phyloP scores from a whole-genome alignment of 1,140 invertebrate genomes.

The Diploscapter pachys region DNA sequence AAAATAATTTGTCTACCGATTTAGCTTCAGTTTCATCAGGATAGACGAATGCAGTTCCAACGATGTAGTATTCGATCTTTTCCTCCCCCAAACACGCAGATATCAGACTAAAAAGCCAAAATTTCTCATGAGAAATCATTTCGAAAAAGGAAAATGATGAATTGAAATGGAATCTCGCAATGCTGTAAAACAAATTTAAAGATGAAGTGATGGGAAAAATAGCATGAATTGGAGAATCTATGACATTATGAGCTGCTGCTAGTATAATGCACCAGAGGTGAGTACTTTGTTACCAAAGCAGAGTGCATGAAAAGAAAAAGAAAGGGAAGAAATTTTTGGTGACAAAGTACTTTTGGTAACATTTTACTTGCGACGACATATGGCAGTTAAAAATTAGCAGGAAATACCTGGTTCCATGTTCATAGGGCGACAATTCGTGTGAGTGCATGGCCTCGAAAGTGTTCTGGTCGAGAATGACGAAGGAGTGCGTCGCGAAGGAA shows the following conservation, averaged over 20 bases:
- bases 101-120: constrained; percentile 13
- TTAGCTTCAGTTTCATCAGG: constrained; percentile 93
- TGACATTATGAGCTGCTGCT: too few relatives aligned
- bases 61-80: constrained; percentile 79
- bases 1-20: constrained; percentile 49
- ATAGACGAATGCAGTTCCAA: constrained; percentile 87
- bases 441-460: constrained; percentile 43
- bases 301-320: too few relatives aligned
- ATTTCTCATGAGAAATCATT: background rate
- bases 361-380: too few relatives aligned
- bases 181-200: too few relatives aligned
- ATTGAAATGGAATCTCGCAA: too few relatives aligned
- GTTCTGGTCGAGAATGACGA: constrained; percentile 36
- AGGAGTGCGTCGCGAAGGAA: constrained; percentile 4
- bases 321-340: too few relatives aligned
- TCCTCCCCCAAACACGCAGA: constrained; percentile 78
- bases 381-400: background rate
- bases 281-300: too few relatives aligned
- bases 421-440: constrained; percentile 22
- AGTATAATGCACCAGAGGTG: too few relatives aligned
- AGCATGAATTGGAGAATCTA: too few relatives aligned
- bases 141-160: too few relatives aligned
- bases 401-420: constrained; percentile 29
- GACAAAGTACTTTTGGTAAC: too few relatives aligned
- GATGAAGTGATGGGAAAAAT: too few relatives aligned